phyloP scores from a whole-genome alignment of 2,797 vertebrate species.

The Cetoscarus ocellatus region DNA sequence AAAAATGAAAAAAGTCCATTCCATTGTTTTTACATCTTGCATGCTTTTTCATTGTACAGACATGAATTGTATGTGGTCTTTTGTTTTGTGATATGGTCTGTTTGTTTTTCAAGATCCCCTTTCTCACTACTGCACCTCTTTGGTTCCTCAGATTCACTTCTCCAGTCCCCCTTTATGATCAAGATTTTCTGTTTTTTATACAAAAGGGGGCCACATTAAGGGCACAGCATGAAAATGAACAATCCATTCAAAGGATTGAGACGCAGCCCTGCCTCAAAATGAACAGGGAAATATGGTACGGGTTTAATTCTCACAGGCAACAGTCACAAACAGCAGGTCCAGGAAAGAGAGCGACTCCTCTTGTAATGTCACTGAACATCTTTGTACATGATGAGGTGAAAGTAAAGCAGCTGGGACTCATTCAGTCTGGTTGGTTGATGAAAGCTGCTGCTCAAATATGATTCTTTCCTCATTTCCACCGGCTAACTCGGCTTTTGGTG shows the following conservation, averaged over 20 bases:
- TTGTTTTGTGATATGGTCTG: background rate
- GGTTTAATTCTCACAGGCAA: conserved; percentile 65
- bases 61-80: conserved; percentile 26
- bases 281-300: conserved; percentile 51
- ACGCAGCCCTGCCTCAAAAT: conserved; percentile 34
- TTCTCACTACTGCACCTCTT: conserved; percentile 56
- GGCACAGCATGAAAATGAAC: conserved; percentile 39
- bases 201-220: conserved; percentile 50
- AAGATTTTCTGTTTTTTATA: background rate
- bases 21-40: conserved; percentile 25
- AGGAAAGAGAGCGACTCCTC: conserved; percentile 37
- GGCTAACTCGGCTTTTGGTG: conserved; percentile 35
- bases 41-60: conserved; percentile 57
- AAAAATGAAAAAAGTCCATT: conserved; percentile 34
- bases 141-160: conserved; percentile 67
- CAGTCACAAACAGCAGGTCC: conserved; percentile 55
- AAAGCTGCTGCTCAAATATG: conserved; percentile 50
- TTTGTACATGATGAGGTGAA: conserved; percentile 46
- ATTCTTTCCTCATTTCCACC: conserved; percentile 37
- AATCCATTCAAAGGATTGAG: conserved; percentile 36
- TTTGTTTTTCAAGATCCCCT: conserved; percentile 42
- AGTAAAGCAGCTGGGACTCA: conserved; percentile 24
- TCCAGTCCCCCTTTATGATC: conserved; percentile 24
- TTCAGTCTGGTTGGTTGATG: conserved; percentile 49
- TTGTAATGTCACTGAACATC: conserved; percentile 35